Evolutionary conservation across 37 sponge, comb jelly and placozoan genomes (phyloP).

Genomic region (Hexactinellida sp.): DNA sequence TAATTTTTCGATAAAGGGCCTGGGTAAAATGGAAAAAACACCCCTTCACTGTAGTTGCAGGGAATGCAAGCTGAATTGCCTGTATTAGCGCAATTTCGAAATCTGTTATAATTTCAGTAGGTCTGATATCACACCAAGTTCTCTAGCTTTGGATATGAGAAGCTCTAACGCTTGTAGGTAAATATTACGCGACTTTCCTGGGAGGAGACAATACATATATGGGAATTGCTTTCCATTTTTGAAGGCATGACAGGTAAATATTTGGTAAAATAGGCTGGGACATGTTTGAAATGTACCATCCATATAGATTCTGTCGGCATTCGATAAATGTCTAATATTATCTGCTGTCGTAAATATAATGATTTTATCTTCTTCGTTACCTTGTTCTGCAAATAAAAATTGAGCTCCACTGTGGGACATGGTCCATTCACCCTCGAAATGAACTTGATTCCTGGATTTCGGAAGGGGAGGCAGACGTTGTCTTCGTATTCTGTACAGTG

Average conservation of each 20-base stretch:
- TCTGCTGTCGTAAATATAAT: not conserved
- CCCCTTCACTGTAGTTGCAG: too few relatives aligned
- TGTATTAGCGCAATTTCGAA: too few relatives aligned
- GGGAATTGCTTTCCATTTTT: not conserved
- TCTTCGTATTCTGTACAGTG: too few relatives aligned
- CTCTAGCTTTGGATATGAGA: too few relatives aligned
- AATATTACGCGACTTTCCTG: not conserved
- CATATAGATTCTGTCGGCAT: too few relatives aligned
- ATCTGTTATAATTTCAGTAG: too few relatives aligned
- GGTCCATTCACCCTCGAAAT: not conserved
- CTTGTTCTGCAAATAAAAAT: not conserved
- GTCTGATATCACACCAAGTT: too few relatives aligned
- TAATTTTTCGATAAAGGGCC: too few relatives aligned
- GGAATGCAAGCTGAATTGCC: too few relatives aligned
- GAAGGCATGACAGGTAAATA: not conserved
- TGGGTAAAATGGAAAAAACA: too few relatives aligned
- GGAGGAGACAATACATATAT: too few relatives aligned
- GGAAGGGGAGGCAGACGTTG: not conserved
- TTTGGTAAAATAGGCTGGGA: not conserved
- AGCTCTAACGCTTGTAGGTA: too few relatives aligned
- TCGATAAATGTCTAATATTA: not conserved
- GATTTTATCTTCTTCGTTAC: not conserved
- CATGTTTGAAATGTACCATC: not conserved
- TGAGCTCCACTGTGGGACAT: not conserved
- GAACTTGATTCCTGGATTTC: not conserved